These are phyloP conservation scores for Diadegma fenestrale DNA, from an alignment of 2,888 invertebrate species.

Conservation along the genomic window DNA sequence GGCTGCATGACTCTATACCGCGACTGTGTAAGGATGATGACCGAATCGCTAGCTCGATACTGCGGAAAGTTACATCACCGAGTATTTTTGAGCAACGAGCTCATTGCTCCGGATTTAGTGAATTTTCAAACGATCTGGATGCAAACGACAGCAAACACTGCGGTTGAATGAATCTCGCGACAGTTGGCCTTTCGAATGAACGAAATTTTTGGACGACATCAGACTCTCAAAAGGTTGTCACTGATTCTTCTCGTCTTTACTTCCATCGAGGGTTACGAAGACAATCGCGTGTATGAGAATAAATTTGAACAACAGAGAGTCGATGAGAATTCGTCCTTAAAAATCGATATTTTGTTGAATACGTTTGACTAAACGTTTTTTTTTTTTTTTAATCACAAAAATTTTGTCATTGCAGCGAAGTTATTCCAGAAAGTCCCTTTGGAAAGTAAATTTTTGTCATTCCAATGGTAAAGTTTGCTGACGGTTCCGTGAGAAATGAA, in stretches of 20 bases:
- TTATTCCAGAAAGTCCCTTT: too few relatives aligned
- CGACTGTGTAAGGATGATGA: conserved; percentile 24
- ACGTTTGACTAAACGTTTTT: too few relatives aligned
- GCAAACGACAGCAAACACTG: neutral
- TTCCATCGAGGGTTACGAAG: neutral
- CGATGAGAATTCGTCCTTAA: conserved; percentile 39
- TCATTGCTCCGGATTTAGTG: neutral
- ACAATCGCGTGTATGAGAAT: neutral
- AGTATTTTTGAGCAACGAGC: conserved; percentile 25
- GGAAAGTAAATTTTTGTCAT: too few relatives aligned
- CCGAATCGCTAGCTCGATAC: conserved; percentile 8
- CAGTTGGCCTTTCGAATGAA: too few relatives aligned
- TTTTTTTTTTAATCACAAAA: too few relatives aligned
- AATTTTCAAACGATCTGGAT: neutral
- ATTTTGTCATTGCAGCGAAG: too few relatives aligned
- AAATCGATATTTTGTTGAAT: too few relatives aligned
- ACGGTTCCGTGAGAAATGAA: too few relatives aligned
- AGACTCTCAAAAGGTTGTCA: too few relatives aligned
- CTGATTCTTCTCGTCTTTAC: neutral
- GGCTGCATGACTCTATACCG: neutral
- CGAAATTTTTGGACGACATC: too few relatives aligned
- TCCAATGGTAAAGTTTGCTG: too few relatives aligned
- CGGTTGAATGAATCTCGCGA: neutral
- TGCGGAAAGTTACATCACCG: conserved; percentile 24
- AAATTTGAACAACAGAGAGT: neutral